phyloP scores from a whole-genome alignment of 2,888 invertebrate genomes.

The Ochropacha duplaris region DNA sequence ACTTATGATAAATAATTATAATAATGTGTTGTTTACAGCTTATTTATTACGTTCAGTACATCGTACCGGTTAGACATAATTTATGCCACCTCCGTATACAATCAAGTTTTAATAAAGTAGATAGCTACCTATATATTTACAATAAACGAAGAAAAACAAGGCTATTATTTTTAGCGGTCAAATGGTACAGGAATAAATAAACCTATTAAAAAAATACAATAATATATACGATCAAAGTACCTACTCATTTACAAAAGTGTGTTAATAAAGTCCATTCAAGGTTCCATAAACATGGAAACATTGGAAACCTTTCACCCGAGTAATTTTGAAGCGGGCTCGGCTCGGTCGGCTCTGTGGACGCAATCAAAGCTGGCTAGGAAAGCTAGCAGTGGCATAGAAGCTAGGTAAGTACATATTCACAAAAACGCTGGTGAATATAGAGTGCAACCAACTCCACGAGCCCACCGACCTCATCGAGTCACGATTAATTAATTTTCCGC shows the following conservation, averaged over 20 bases:
- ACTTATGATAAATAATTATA: too few relatives aligned
- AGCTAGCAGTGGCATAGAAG: slow-evolving; percentile 11
- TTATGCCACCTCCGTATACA: not conserved
- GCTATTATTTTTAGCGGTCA: slow-evolving; percentile 25
- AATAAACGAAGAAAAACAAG: slow-evolving; percentile 33
- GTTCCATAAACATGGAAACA: slow-evolving; percentile 52
- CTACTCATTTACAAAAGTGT: slow-evolving; percentile 23
- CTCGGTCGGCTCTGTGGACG: slow-evolving; percentile 37
- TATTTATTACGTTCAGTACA: not conserved
- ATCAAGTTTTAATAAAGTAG: not conserved
- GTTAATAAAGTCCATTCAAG: slow-evolving; percentile 49
- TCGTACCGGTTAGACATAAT: not conserved
- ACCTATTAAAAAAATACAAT: slow-evolving; percentile 1
- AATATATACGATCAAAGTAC: slow-evolving; percentile 3
- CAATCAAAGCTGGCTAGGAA: slow-evolving; percentile 50
- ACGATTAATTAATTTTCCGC: slow-evolving; percentile 22
- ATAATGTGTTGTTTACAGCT: not conserved
- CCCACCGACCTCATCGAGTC: slow-evolving; percentile 19
- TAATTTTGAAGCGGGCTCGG: slow-evolving; percentile 43
- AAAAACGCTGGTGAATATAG: slow-evolving; percentile 10
- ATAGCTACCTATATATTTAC: not conserved
- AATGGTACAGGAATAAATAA: slow-evolving; percentile 27
- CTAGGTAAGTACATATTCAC: slow-evolving; percentile 3
- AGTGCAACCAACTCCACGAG: slow-evolving; percentile 7
- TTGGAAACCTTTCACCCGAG: slow-evolving; percentile 59